phyloP scores from a whole-genome alignment of 2,888 invertebrate genomes.

The Ashinkailepas kermadecensis region DNA sequence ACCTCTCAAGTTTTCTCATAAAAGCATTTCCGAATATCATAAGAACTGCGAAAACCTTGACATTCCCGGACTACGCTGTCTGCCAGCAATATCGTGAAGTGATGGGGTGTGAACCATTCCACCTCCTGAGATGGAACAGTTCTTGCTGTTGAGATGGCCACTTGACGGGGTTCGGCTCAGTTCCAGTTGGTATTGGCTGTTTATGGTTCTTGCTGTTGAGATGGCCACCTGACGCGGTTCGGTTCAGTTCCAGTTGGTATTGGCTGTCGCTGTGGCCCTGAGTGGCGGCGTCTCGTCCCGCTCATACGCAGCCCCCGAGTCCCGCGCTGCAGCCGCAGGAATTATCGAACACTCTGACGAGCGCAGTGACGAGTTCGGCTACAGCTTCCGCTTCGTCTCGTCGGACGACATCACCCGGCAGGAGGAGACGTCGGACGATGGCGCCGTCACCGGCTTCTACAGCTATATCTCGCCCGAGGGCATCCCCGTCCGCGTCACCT shows the following conservation, averaged over 20 bases:
- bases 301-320: background rate
- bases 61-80: too few relatives aligned
- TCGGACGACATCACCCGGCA: background rate
- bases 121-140: too few relatives aligned
- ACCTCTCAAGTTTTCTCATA: too few relatives aligned
- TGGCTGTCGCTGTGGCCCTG: background rate
- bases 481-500: background rate
- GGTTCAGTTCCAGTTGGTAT: background rate
- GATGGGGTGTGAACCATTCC: too few relatives aligned
- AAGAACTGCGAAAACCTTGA: too few relatives aligned
- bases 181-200: background rate
- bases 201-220: too few relatives aligned
- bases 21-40: too few relatives aligned
- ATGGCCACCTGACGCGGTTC: too few relatives aligned
- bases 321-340: background rate
- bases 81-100: too few relatives aligned
- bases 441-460: background rate
- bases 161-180: background rate
- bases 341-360: background rate
- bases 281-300: background rate
- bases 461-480: constrained; percentile 2
- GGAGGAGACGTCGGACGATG: background rate
- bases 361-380: background rate
- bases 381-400: background rate
- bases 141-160: too few relatives aligned